Percentiles rank a stretch among this genome's conserved stretches.
These are phyloP conservation scores for Synergus laeviventris DNA, from an alignment of 2,888 invertebrate species.

Conservation along the genomic window DNA sequence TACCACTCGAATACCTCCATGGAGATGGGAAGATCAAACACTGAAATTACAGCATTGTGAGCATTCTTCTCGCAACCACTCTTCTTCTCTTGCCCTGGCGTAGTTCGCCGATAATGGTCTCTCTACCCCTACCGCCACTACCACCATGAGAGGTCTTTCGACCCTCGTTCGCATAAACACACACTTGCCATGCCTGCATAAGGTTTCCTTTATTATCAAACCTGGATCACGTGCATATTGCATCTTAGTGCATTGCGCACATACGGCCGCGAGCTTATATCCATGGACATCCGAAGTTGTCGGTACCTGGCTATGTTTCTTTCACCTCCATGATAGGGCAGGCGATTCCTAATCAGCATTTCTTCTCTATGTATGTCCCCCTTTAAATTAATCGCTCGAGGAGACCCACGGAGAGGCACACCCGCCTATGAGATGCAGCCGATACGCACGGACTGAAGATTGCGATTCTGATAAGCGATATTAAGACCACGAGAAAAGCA, in stretches of 20 bases:
- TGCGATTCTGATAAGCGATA: neutral
- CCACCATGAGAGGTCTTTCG: constrained; percentile 39
- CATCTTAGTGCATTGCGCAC: constrained; percentile 55
- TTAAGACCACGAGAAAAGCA: constrained; percentile 20
- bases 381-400: neutral
- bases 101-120: constrained; percentile 60
- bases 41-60: constrained; percentile 75
- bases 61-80: constrained; percentile 67
- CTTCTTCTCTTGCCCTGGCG: constrained; percentile 48
- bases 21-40: constrained; percentile 74
- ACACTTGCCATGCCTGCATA: constrained; percentile 65
- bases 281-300: neutral
- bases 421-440: neutral
- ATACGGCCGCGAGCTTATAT: constrained; percentile 5
- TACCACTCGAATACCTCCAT: constrained; percentile 62
- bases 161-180: constrained; percentile 63
- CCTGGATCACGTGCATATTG: constrained; percentile 71
- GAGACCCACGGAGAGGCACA: neutral
- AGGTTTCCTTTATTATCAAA: constrained; percentile 69
- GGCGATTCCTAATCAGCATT: neutral
- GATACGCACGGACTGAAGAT: neutral
- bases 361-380: neutral
- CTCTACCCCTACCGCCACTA: constrained; percentile 24
- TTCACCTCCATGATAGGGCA: neutral
- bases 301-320: neutral